These are phyloP conservation scores for Caenorhabditis sp. DNA, from an alignment of 2,888 invertebrate species.

Conservation along the genomic window DNA sequence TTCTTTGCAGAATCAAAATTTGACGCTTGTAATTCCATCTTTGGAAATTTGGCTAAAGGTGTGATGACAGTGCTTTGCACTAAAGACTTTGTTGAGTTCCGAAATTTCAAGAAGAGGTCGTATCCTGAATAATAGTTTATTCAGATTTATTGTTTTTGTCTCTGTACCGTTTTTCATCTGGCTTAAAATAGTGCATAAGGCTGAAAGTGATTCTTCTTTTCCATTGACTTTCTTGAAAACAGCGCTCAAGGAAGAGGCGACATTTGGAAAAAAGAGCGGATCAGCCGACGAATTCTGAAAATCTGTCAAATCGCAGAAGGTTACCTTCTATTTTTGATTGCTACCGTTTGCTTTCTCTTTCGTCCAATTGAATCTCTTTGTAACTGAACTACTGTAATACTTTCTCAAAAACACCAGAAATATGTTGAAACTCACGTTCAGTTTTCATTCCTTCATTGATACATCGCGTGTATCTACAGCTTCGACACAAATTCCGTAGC, in stretches of 20 bases:
- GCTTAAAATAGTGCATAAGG: conserved; percentile 52
- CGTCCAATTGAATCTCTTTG: conserved; percentile 77
- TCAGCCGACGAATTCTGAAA: conserved; percentile 33
- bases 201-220: conserved; percentile 23
- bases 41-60: not conserved
- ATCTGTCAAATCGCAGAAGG: not conserved
- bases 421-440: conserved; percentile 61
- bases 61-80: conserved; percentile 69
- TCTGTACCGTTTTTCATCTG: conserved; percentile 69
- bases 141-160: not conserved
- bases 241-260: conserved; percentile 50
- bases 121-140: conserved; percentile 67
- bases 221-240: conserved; percentile 33
- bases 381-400: conserved; percentile 75
- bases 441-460: conserved; percentile 77
- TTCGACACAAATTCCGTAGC: conserved; percentile 79
- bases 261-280: conserved; percentile 43
- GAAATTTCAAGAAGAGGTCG: conserved; percentile 75
- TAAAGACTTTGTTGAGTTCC: conserved; percentile 75
- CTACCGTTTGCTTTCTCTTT: conserved; percentile 25
- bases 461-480: conserved; percentile 78
- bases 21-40: conserved; percentile 59
- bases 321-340: not conserved
- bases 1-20: conserved; percentile 77
- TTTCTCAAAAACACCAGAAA: not conserved